A percentile compares a stretch with the other conserved stretches of the same genome.
These are phyloP conservation scores for Nymphicus hollandicus DNA, from an alignment of 2,113 vertebrate species.

Conservation along the genomic window DNA sequence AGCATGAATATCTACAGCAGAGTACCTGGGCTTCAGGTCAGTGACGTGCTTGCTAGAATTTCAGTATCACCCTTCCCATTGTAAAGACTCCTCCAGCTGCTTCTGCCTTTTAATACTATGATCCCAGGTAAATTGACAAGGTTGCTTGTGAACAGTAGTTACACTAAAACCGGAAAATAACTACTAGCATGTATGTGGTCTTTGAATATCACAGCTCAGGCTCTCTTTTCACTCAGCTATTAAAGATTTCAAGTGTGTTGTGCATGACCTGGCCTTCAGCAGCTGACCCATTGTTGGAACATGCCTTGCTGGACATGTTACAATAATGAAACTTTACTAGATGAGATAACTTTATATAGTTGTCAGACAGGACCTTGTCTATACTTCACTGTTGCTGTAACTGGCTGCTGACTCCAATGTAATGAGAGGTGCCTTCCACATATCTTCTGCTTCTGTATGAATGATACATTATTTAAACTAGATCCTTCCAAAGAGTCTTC, in stretches of 20 bases:
- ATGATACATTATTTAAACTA: neutral
- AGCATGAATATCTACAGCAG: neutral
- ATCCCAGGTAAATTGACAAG: neutral
- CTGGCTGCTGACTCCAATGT: neutral
- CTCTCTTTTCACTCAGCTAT: neutral
- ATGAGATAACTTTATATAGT: neutral
- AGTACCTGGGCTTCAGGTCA: neutral
- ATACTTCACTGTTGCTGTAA: neutral
- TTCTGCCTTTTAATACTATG: neutral
- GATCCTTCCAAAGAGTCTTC: neutral
- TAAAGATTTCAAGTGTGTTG: neutral
- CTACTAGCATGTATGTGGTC: too few species aligned
- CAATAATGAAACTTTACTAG: neutral
- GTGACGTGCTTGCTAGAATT: neutral
- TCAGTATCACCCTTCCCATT: neutral
- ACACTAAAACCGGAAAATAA: neutral
- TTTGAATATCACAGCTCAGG: neutral
- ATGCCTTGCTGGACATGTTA: neutral
- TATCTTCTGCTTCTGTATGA: neutral
- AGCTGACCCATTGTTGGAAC: neutral
- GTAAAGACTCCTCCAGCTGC: neutral
- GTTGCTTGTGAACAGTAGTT: neutral
- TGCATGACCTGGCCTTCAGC: neutral
- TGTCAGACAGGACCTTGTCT: neutral
- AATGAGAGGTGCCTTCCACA: neutral